Evolutionary conservation across 2,113 vertebrate genomes (phyloP), one percentile per base, ranked within the genome.

Genomic region (Prinia subflava): DNA sequence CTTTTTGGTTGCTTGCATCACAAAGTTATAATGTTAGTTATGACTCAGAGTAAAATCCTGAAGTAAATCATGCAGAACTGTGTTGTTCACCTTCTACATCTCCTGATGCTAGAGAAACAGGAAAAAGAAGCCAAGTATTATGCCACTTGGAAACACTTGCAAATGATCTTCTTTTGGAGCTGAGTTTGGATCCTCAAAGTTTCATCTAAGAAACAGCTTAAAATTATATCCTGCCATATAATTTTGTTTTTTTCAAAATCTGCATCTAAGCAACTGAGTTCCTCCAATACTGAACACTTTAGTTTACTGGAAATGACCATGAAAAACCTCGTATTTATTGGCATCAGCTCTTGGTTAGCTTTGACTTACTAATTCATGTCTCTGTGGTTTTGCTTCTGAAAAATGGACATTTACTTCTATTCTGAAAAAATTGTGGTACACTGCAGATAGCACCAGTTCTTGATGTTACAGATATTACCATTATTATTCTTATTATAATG

Each of bases 31-130:
- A 13, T 39, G 55, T 47, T 94, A 83, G 56, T 90, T 87, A 33
- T 59, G 55, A 39, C 65, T 91, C 69, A 52, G 84, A 94, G 73
- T 87, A 89, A 94, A 95, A 85, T 82, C 75, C 52, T 68, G 87
- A 91, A 74, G 11, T 83, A 65, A 63, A 76, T 13, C 3, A 2
- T 63, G 35, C 27, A 79, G 8, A 14, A 37, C 23, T 93, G 6
- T 8, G 25, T 55, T 85, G 44, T 59, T 94, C 65, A 67, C 52
- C 50, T 59, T 55, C 63, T 79, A 17, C 15, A 50, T n/a, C 23
- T 83, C 49, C 46, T 95, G 78, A 74, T 80, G 21, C 2, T 17
- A 46, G 33, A 82, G 56, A 92, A 86, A 60, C 39, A 87, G 21
- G 35, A 81, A 92, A 57, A 20, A 90, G 63, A 35, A 88, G 44